Evolutionary conservation across 1,140 invertebrate species (phyloP), one percentile per base, ranked within the genome.

Genomic region (Cydia fagiglandana): DNA sequence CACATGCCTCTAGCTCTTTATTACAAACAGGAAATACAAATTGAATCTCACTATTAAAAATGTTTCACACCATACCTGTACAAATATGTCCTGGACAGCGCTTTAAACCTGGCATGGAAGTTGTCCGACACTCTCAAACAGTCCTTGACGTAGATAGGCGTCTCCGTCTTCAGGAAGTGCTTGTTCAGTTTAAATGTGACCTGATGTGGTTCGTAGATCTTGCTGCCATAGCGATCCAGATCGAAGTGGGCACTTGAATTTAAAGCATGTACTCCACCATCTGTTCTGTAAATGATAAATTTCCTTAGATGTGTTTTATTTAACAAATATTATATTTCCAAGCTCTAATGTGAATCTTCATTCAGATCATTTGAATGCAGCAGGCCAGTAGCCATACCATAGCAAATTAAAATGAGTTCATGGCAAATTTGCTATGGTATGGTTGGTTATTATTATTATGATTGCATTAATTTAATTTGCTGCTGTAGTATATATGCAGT

Each of bases 241-340:
- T 96, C 95, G 76, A 96, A 93, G 80, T 96, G 95, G 41, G 94
- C 94, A n/a, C 94, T 94, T 15, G 94, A 89, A 80, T 94, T 93
- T 13, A 96, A 81, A 2, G 95, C 95, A 91, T 96, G 96, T 5
- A 96, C 96, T 75, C 96, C 96, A 10, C 94, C 88, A 94, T 96
- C 96, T 89, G 96, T 96, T 81, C 96, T 96, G 82, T 78, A 89
- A 84, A 83, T 74, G 12, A 15, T 50, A 50, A 50, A 10, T 41
- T 41, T 10, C 38, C 7, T 6, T 38, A 13, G 45, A 4, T 47
- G 2, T 13, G 10, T 13, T 47, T 10, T 47, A 13, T n/a, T n/a
- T n/a, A n/a, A n/a, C n/a, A n/a, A n/a, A n/a, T n/a, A n/a, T n/a
- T n/a, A n/a, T n/a, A n/a, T n/a, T n/a, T n/a, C n/a, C n/a, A n/a